These are phyloP conservation scores for Amiota communis DNA, from an alignment of 2,888 invertebrate genomes.

Conservation along the genomic window DNA sequence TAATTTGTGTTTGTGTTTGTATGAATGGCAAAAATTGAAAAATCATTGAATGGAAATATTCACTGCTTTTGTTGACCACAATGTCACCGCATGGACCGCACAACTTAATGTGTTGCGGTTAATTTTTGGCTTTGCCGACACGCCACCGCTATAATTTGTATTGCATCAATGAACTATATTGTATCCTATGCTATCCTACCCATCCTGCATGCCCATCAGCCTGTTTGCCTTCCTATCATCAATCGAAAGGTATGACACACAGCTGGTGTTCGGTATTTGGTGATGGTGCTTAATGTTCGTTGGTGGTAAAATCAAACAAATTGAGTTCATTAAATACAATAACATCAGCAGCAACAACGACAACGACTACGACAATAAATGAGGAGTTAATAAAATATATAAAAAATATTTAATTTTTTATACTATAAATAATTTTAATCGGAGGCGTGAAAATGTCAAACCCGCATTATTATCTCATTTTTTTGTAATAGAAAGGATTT, in stretches of 20 bases:
- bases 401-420: neutral
- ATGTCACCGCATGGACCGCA: slow-evolving; percentile 55
- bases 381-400: neutral
- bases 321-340: neutral
- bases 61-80: slow-evolving; percentile 47
- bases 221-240: no score
- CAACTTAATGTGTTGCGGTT: slow-evolving; percentile 67
- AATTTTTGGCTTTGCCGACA: slow-evolving; percentile 51
- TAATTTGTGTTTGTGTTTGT: slow-evolving; percentile 26
- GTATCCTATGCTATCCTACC: no score
- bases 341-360: neutral
- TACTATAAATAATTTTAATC: no score
- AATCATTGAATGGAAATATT: neutral
- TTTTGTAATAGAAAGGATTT: no score
- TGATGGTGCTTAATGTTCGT: no score
- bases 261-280: no score
- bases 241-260: no score
- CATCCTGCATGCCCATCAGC: no score
- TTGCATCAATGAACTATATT: no score
- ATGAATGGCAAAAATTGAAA: slow-evolving; percentile 30
- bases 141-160: neutral
- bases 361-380: neutral
- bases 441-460: no score
- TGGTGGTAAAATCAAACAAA: neutral
- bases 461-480: no score